Conservation (phyloP, 2,797 vertebrate species). For the Enteromius thamalakanensis region DNA sequence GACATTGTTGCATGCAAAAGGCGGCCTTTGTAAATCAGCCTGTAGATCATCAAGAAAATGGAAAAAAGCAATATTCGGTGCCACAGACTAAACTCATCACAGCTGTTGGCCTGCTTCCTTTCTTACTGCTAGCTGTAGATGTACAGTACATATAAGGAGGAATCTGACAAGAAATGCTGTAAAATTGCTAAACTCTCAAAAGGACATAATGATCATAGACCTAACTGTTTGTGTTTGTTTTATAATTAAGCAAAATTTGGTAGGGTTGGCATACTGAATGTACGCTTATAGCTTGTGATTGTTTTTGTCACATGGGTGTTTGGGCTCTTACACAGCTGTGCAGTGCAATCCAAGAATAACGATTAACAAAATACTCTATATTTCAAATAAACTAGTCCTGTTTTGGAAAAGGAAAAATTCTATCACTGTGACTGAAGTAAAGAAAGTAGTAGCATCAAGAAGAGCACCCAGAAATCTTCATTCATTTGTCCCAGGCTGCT, state of each 20-base stretch:
- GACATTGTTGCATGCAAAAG: conserved; percentile 62
- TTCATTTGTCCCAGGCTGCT: conserved; percentile 34
- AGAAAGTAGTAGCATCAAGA: conserved; percentile 40
- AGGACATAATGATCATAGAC: conserved; percentile 50
- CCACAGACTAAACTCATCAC: conserved; percentile 35
- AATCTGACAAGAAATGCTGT: conserved; percentile 42
- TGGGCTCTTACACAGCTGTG: conserved; percentile 43
- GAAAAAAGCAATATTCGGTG: conserved; percentile 55
- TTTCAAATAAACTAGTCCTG: conserved; percentile 51
- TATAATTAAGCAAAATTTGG: conserved; percentile 25
- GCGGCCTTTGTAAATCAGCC: conserved; percentile 51
- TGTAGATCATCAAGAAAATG: conserved; percentile 47
- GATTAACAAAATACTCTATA: conserved; percentile 33
- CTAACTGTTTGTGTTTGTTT: conserved; percentile 44
- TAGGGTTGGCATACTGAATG: conserved; percentile 63
- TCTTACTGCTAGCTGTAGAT: conserved; percentile 45
- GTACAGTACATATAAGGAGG: conserved; percentile 44
- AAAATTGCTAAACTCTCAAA: conserved; percentile 38
- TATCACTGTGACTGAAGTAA: conserved; percentile 58
- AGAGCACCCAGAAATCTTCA: conserved; percentile 11
- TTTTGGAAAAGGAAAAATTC: conserved; percentile 33
- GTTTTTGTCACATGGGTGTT: conserved; percentile 42
- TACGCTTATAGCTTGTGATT: conserved; percentile 55
- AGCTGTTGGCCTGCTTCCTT: conserved; percentile 36
- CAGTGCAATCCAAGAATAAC: conserved; percentile 46